Evolutionary conservation across 1,140 invertebrate genomes (phyloP).

Genomic region (Cyphomyrmex costatus): DNA sequence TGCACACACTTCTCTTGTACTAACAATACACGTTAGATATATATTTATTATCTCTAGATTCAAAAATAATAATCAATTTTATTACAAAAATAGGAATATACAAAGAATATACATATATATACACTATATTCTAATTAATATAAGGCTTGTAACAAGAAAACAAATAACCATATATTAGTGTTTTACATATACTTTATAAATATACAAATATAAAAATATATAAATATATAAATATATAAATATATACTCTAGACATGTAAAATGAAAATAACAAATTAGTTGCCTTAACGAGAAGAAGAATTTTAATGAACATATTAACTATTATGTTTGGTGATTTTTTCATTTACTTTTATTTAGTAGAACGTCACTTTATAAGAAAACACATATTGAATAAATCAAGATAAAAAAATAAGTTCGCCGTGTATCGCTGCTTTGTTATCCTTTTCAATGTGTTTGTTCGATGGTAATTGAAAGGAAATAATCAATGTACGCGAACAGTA

Average conservation of each 20-base stretch:
- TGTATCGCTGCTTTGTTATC: conserved; percentile 75
- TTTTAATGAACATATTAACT: conserved; percentile 78
- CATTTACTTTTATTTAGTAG: conserved; percentile 80
- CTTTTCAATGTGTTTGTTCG: conserved; percentile 71
- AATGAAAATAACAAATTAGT: conserved; percentile 84
- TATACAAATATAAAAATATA: conserved; percentile 76
- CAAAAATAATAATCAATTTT: conserved; percentile 86
- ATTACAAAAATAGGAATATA: conserved; percentile 86
- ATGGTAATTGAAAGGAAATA: conserved; percentile 53
- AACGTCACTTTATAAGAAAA: conserved; percentile 80
- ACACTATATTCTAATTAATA: conserved; percentile 86
- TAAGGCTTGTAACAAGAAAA: conserved; percentile 87
- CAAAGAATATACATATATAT: conserved; percentile 87
- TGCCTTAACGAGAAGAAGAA: conserved; percentile 82
- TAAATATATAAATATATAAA: conserved; percentile 78
- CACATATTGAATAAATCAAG: conserved; percentile 80
- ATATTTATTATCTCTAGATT: conserved; percentile 86
- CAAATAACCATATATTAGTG: conserved; percentile 87
- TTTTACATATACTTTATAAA: conserved; percentile 87
- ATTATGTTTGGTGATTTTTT: conserved; percentile 78
- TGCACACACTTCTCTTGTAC: conserved; percentile 87
- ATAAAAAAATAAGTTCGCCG: conserved; percentile 73
- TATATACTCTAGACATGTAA: conserved; percentile 84
- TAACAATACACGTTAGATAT: conserved; percentile 85
- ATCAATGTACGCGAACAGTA: conserved; percentile 65